Conservation (phyloP, 2,888 invertebrate genomes). For the Amphiduros pacificus region DNA sequence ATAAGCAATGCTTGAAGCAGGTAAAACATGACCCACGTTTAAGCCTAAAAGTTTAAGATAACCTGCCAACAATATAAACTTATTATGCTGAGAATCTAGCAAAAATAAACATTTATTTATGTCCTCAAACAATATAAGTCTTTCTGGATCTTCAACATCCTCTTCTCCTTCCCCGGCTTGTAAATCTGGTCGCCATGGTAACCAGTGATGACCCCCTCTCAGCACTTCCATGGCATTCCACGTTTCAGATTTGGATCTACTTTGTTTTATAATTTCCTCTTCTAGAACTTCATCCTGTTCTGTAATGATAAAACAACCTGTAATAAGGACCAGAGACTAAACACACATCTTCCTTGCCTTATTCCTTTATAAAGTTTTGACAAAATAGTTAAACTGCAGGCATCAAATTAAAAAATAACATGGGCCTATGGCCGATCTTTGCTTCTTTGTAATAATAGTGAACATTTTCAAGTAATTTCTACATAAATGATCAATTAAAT, state of each 20-base stretch:
- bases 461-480: background rate
- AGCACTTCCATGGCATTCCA: constrained; percentile 57
- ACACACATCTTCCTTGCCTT: no score
- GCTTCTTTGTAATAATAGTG: background rate
- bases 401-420: no score
- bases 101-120: constrained; percentile 44
- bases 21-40: background rate
- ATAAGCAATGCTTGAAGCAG: background rate
- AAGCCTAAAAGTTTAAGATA: constrained; percentile 43
- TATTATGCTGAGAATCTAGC: background rate
- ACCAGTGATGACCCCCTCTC: constrained; percentile 52
- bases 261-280: constrained; percentile 21
- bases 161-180: constrained; percentile 46
- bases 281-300: constrained; percentile 38
- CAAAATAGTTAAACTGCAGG: no score
- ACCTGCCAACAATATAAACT: constrained; percentile 33
- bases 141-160: constrained; percentile 59
- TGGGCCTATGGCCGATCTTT: no score
- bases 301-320: constrained; percentile 11
- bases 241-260: constrained; percentile 14
- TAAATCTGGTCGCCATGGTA: constrained; percentile 56
- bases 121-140: constrained; percentile 58
- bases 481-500: background rate
- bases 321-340: no score
- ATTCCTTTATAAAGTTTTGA: no score